Conservation (phyloP, 2,888 invertebrate genomes). For the Cordilura impudica region DNA sequence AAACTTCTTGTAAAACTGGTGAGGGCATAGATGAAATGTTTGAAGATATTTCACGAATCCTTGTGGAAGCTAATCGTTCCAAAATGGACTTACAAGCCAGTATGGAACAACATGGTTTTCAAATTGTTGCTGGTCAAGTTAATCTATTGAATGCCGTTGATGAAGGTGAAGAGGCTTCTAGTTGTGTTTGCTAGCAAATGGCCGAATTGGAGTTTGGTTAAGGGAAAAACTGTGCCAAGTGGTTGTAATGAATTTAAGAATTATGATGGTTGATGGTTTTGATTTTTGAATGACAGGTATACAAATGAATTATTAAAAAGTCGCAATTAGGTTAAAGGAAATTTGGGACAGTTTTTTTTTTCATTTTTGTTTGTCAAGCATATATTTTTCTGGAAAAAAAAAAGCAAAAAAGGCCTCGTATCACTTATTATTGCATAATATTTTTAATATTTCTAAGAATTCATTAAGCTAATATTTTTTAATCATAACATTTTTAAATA, state of each 20-base stretch:
- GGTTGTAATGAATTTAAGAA: neutral
- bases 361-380: too few relatives aligned
- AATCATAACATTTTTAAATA: neutral
- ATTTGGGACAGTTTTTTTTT: neutral
- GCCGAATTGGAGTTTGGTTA: constrained; percentile 75
- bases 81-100: constrained; percentile 86
- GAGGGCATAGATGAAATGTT: constrained; percentile 95
- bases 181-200: constrained; percentile 77
- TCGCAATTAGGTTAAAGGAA: constrained; percentile 8
- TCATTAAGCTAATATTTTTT: neutral
- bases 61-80: constrained; percentile 89
- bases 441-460: too few relatives aligned
- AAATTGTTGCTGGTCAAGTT: constrained; percentile 80
- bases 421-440: too few relatives aligned
- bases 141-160: constrained; percentile 75
- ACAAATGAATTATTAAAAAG: constrained; percentile 8
- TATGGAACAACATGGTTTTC: constrained; percentile 87
- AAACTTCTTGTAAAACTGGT: constrained; percentile 93
- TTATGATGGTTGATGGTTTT: neutral
- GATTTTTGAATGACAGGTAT: constrained; percentile 3
- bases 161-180: constrained; percentile 68
- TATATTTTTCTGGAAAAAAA: too few relatives aligned
- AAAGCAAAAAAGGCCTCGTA: too few relatives aligned
- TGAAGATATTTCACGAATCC: constrained; percentile 88
- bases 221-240: constrained; percentile 17